Conservation (phyloP, 1,140 invertebrate genomes). For the Melitaea cinxia region DNA sequence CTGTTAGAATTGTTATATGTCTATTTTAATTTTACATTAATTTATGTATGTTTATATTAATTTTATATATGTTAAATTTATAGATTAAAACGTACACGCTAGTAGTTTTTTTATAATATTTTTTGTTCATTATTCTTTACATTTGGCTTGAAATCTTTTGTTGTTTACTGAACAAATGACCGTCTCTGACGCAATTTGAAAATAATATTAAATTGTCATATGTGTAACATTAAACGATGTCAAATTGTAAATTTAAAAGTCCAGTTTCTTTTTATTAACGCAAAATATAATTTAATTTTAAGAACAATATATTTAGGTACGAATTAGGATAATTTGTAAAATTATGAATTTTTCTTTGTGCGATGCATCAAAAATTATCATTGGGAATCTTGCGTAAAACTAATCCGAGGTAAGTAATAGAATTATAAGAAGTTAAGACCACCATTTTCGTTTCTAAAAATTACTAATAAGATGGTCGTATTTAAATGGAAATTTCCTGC, state of each 20-base stretch:
- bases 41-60: neutral
- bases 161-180: neutral
- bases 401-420: slow-evolving; percentile 3
- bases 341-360: slow-evolving; percentile 6
- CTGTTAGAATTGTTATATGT: neutral
- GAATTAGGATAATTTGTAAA: neutral
- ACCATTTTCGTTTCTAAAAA: too few relatives aligned
- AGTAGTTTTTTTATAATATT: too few relatives aligned
- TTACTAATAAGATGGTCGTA: too few relatives aligned
- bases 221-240: neutral
- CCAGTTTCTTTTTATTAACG: slow-evolving; percentile 15
- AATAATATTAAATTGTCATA: neutral
- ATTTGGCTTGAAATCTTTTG: too few relatives aligned
- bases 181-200: neutral
- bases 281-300: slow-evolving; percentile 21
- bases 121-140: too few relatives aligned
- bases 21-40: neutral
- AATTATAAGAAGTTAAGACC: too few relatives aligned
- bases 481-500: too few relatives aligned
- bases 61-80: too few relatives aligned
- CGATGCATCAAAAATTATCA: neutral
- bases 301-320: slow-evolving; percentile 12
- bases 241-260: slow-evolving; percentile 31
- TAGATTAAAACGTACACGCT: too few relatives aligned
- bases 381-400: neutral